A percentile compares a stretch with the other conserved stretches of the same genome.
These are phyloP conservation scores for Enteromius treurensis DNA, from an alignment of 2,797 vertebrate genomes.

Conservation along the genomic window DNA sequence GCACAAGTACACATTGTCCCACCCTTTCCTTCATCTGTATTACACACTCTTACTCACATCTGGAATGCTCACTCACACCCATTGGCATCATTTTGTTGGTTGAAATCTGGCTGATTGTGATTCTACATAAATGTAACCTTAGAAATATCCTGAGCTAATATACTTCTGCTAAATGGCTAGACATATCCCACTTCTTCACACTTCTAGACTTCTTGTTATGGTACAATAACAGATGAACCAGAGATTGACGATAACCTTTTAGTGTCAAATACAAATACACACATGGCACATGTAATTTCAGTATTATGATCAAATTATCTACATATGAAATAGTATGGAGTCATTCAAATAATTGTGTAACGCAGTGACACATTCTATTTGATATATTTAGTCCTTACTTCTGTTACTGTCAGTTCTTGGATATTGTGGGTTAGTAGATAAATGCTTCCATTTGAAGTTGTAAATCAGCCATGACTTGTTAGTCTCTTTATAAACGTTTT, in stretches of 20 bases:
- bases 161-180: not conserved
- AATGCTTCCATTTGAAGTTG: not conserved
- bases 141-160: not conserved
- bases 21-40: not conserved
- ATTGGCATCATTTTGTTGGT: slow-evolving; percentile 18
- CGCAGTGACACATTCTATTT: not conserved
- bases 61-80: slow-evolving; percentile 58
- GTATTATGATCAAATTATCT: not conserved
- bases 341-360: not conserved
- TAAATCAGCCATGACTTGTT: not conserved
- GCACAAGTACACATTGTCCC: slow-evolving; percentile 70
- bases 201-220: not conserved
- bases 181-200: not conserved
- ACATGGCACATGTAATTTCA: not conserved
- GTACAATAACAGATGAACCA: not conserved
- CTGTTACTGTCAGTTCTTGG: not conserved
- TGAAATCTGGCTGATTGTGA: not conserved
- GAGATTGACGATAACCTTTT: not conserved
- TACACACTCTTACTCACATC: not conserved
- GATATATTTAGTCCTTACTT: not conserved
- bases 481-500: not conserved
- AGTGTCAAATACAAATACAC: no score
- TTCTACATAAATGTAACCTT: not conserved
- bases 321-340: not conserved
- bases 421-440: not conserved